These are phyloP conservation scores for Gryllus longicercus DNA, from an alignment of 2,888 invertebrate genomes.

Conservation along the genomic window DNA sequence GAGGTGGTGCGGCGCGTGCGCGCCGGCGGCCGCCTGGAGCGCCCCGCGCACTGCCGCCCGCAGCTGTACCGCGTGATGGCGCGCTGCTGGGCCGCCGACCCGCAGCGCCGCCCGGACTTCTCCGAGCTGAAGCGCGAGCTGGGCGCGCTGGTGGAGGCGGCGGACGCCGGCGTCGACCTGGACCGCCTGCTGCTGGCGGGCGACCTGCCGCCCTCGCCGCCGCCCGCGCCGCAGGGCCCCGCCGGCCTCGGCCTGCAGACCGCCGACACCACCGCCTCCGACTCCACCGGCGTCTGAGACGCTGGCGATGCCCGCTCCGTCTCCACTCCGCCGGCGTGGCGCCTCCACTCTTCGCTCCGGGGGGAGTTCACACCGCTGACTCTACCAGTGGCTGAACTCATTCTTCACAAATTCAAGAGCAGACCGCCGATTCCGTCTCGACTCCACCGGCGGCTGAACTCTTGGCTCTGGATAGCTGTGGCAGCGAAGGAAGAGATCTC, in stretches of 20 bases:
- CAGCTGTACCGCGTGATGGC: conserved; percentile 63
- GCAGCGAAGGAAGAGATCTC: too few species aligned
- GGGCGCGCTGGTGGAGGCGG: conserved; percentile 59
- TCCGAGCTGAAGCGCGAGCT: conserved; percentile 54
- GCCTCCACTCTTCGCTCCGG: too few species aligned
- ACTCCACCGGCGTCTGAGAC: not conserved
- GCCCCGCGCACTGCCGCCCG: conserved; percentile 74
- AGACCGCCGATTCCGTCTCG: too few species aligned
- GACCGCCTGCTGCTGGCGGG: conserved; percentile 53
- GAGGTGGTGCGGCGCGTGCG: conserved; percentile 78
- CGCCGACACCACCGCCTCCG: not conserved
- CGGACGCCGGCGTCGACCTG: conserved; percentile 61
- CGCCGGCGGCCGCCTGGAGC: conserved; percentile 71
- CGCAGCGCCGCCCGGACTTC: conserved; percentile 69
- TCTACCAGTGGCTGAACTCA: too few species aligned
- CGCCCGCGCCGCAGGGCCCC: conserved; percentile 74
- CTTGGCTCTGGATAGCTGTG: too few species aligned
- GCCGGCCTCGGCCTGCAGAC: conserved; percentile 75
- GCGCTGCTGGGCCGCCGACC: conserved; percentile 64
- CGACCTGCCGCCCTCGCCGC: conserved; percentile 66
- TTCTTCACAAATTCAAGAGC: too few species aligned
- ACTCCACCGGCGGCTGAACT: too few species aligned
- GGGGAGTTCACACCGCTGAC: too few species aligned
- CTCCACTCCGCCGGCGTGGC: too few species aligned
- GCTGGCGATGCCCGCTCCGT: too few species aligned